These are phyloP conservation scores for Myotis vivesi DNA, from an alignment of 2,797 vertebrate genomes.

Conservation along the genomic window DNA sequence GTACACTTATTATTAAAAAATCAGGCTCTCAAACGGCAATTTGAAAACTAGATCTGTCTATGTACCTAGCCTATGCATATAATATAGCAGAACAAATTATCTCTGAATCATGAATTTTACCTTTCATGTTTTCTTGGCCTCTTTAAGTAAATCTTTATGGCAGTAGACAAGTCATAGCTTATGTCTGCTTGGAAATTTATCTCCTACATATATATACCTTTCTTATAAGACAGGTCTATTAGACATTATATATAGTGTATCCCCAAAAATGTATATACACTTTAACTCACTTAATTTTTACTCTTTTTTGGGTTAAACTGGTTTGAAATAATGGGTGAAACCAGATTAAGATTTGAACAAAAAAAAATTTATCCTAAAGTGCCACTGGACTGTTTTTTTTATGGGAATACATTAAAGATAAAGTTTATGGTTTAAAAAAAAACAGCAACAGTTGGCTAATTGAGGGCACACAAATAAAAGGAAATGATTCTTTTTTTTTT, in stretches of 20 bases:
- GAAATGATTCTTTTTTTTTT: no score
- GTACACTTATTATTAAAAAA: neutral
- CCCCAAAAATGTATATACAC: no score
- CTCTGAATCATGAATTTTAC: neutral
- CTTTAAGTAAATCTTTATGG: neutral
- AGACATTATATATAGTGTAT: neutral
- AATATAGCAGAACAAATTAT: neutral
- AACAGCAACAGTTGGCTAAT: no score
- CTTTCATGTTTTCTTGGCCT: neutral
- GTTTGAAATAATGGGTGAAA: no score
- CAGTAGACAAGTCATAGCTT: neutral
- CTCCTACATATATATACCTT: neutral
- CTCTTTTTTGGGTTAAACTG: no score
- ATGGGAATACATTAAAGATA: no score
- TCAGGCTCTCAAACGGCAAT: neutral
- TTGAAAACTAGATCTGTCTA: neutral
- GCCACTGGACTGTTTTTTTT: no score
- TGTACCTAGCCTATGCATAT: neutral
- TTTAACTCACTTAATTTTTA: no score
- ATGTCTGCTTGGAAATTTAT: neutral
- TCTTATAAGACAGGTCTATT: neutral
- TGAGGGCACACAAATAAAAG: no score
- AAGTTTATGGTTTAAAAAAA: no score
- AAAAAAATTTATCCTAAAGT: no score
- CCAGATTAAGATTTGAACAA: no score